Conservation (phyloP, 2,797 vertebrate species). For the Sebastes iracundus region DNA sequence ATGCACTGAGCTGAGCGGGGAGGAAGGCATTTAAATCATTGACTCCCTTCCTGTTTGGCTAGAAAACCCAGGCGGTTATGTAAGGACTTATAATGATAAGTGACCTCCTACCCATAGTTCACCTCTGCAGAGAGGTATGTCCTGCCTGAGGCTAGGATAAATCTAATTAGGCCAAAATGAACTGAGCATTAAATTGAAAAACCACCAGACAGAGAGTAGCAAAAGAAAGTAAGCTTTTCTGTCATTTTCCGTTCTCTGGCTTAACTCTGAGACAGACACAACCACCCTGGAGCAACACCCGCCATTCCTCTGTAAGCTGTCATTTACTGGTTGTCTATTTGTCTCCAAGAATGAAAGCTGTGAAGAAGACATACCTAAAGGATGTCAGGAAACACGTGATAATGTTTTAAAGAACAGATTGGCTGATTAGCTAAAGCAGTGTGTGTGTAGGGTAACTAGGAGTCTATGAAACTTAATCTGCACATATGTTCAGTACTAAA, state of each 20-base stretch:
- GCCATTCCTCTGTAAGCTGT: constrained; percentile 45
- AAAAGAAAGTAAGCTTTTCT: constrained; percentile 36
- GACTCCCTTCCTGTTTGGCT: constrained; percentile 65
- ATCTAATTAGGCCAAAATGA: constrained; percentile 67
- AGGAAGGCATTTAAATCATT: constrained; percentile 52
- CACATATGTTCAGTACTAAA: constrained; percentile 19
- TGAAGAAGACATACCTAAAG: background rate
- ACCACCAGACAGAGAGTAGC: constrained; percentile 52
- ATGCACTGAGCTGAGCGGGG: constrained; percentile 2
- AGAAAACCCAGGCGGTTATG: constrained; percentile 48
- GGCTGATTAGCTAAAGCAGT: constrained; percentile 30
- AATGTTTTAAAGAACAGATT: constrained; percentile 34
- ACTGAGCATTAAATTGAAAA: constrained; percentile 45
- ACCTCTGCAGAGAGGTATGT: constrained; percentile 58
- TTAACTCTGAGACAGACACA: constrained; percentile 62
- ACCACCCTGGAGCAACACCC: constrained; percentile 45
- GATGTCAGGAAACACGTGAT: background rate
- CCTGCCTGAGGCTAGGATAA: constrained; percentile 55
- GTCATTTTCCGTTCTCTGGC: constrained; percentile 44
- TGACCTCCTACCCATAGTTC: constrained; percentile 50
- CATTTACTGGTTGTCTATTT: constrained; percentile 14
- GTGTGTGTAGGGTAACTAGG: background rate
- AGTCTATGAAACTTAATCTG: constrained; percentile 23
- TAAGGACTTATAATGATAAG: constrained; percentile 54
- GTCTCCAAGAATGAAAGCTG: constrained; percentile 9